Evolutionary conservation across 2,113 vertebrate genomes (phyloP), one percentile per base, ranked within the genome.

Genomic region (Herpetotheres cachinnans): DNA sequence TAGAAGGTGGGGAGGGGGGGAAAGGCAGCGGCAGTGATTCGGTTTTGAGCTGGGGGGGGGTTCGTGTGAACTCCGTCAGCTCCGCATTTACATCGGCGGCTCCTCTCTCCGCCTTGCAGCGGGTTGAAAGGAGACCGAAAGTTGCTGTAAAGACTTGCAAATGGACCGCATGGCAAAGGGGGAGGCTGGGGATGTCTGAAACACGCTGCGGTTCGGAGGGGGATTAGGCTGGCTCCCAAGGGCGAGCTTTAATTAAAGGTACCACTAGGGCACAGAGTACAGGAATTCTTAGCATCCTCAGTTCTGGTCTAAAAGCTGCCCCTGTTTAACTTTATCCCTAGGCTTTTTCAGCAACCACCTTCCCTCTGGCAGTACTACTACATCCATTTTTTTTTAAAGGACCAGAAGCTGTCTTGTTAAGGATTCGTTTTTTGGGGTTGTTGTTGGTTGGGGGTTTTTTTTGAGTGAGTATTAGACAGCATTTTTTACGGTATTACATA

Each of bases 191-290:
- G 93, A 90, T 90, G 94, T 52, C 95, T 95, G 85, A 81, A 71
- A 81, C 93, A 29, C 9, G 78, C 93, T 93, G 95, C 86, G 96
- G 94, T 94, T 87, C 80, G 3, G 59, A 94, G 94, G 90, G 88
- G 93, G 94, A 94, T 96, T 97, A 95, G 96, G 93, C 94, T 95
- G 70, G 88, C 96, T 86, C 95, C 97, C 96, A 95, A 94, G 88
- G 96, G 67, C 32, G 93, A 96, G 91, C 94, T 96, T 97, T 97
- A 87, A 96, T 97, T 96, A 93, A 97, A 97, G 93, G 96, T 93
- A 93, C 94, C 69, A 95, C 87, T 73, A 82, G 94, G 70, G 95
- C 92, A 92, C 73, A 32, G 93, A 44, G 50, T 44, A 55, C 32
- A 80, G 82, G 79, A 94, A 85, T 93, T 96, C 96, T 95, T 87